Base-by-base conservation (phyloP, 2,888 invertebrate species). In the Pantelozetes paolii region DNA sequence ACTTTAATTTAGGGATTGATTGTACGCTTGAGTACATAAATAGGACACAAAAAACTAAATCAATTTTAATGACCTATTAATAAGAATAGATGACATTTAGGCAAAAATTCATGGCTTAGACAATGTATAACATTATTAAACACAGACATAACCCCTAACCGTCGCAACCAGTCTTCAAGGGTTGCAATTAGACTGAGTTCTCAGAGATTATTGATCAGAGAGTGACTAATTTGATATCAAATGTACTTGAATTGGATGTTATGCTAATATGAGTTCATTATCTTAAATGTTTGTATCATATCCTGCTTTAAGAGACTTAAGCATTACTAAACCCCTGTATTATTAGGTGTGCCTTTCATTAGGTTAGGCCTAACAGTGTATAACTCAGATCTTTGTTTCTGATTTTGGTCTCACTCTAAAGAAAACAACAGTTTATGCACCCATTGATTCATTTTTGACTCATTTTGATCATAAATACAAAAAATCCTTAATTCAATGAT, bases 1-100 rank as follows among this genome's bases (percentile, higher is more conserved):
- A 18, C n/a, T 30, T 62, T 13, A 62, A 62, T n/a, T 30, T 32
- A 30, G n/a, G 2, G 18, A 62, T 32, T 32, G 32, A 9, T 54
- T 3, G 11, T 32, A 32, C 23, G 67, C 40, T 11, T 26, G 2
- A 23, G 42, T 23, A 40, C 13, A 40, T 42, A 67, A 42, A 5
- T 67, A 23, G 67, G 67, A 20, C 40, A 67, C 23, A 11, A 67
- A 40, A 40, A 42, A 23, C 23, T 42, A 26, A 67, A 67, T 67
- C 67, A 67, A 30, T 67, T 42, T 67, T 67, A 67, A 67, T 67
- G 67, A 67, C 67, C 67, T 40, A 67, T 67, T 67, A 67, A 67
- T 67, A 67, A 40, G 67, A 67, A 67, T 67, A 23, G 42, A 42
- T 40, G 23, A 40, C 36, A 40, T 67, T 67, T 26, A 32, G 32